These are phyloP conservation scores for Trichacis sp. DNA, from an alignment of 2,888 invertebrate genomes.

Conservation along the genomic window DNA sequence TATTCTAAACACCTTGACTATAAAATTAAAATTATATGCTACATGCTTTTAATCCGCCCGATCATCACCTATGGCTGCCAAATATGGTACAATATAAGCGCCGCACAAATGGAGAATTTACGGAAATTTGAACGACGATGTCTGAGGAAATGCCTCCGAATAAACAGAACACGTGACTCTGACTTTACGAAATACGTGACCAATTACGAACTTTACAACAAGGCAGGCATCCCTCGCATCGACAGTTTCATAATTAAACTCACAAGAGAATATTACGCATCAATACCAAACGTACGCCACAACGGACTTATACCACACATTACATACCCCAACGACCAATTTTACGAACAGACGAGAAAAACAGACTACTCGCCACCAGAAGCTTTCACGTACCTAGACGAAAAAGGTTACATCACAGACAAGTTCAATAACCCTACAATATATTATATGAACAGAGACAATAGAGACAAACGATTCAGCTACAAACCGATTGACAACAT, in stretches of 20 bases:
- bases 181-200: slow-evolving; percentile 9
- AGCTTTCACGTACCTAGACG: no score
- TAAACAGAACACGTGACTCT: slow-evolving; percentile 8
- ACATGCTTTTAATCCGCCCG: slow-evolving; percentile 7
- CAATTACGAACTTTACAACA: slow-evolving; percentile 7
- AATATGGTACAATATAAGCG: slow-evolving; percentile 10
- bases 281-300: no score
- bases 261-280: slow-evolving; percentile 28
- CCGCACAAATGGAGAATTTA: slow-evolving; percentile 10
- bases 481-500: no score
- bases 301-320: no score
- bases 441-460: no score
- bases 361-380: no score
- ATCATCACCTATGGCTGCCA: slow-evolving; percentile 13
- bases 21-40: slow-evolving; percentile 10
- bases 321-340: no score
- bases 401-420: no score
- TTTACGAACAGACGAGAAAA: no score
- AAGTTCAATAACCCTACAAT: no score
- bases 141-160: slow-evolving; percentile 15
- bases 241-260: slow-evolving; percentile 12
- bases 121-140: slow-evolving; percentile 15
- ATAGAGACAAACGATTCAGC: no score
- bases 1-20: slow-evolving; percentile 21
- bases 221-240: slow-evolving; percentile 5